Evolutionary conservation across 2,797 vertebrate genomes (phyloP).

Genomic region (Pterois miles): DNA sequence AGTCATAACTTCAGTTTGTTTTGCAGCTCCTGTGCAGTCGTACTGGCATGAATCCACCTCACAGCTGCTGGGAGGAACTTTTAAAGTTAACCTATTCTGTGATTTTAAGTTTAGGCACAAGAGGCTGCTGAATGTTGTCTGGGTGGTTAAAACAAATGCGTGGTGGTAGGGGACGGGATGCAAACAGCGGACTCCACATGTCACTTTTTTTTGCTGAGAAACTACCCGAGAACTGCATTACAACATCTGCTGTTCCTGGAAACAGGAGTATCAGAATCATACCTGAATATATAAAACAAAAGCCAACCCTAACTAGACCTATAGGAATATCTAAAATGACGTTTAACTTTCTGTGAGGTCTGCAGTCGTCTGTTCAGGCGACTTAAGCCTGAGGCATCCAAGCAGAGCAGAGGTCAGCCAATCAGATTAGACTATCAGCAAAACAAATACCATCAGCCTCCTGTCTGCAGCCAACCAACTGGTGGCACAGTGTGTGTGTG

Average conservation of each 20-base stretch:
- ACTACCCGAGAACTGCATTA: not conserved
- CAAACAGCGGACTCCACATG: too few relatives aligned
- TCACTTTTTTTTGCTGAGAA: not conserved
- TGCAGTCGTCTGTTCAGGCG: not conserved
- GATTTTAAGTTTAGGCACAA: too few relatives aligned
- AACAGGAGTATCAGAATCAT: not conserved
- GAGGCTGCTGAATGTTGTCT: too few relatives aligned
- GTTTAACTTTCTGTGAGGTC: constrained; percentile 2
- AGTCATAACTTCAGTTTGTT: too few relatives aligned
- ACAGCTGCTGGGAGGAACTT: too few relatives aligned
- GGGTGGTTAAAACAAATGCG: too few relatives aligned
- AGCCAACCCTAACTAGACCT: not conserved
- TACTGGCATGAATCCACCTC: too few relatives aligned
- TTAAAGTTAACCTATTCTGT: too few relatives aligned
- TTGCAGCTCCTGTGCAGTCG: too few relatives aligned
- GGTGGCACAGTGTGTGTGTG: not conserved
- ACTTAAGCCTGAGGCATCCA: constrained; percentile 19
- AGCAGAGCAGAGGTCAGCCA: constrained; percentile 63
- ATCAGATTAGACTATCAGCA: constrained; percentile 69
- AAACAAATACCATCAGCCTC: constrained; percentile 72
- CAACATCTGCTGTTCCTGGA: too few relatives aligned
- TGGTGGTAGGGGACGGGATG: too few relatives aligned
- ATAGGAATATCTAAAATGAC: not conserved
- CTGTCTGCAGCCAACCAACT: constrained; percentile 57
- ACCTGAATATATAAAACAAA: not conserved